Evolutionary conservation across 2,113 vertebrate genomes (phyloP).

Genomic region (Aythya baeri): DNA sequence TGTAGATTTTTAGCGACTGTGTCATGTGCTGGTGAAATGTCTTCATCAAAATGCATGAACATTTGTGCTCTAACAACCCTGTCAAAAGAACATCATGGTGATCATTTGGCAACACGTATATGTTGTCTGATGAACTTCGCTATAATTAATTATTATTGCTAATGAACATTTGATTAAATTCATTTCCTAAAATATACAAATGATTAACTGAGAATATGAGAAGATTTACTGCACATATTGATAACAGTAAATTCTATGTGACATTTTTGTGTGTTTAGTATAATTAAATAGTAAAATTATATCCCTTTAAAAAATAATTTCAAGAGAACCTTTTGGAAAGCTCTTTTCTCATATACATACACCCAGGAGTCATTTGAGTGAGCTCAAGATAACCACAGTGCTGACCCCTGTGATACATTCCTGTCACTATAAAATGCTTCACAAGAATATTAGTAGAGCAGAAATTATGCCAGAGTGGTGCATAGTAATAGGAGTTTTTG

Average conservation of each 20-base stretch:
- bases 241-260: slow-evolving; percentile 1
- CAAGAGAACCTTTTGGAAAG: background rate
- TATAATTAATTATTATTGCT: slow-evolving; percentile 75
- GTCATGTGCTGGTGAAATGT: slow-evolving; percentile 15
- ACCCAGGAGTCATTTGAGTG: slow-evolving; percentile 29
- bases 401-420: slow-evolving; percentile 6
- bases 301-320: slow-evolving; percentile 40
- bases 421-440: background rate
- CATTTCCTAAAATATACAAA: slow-evolving; percentile 75
- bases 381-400: background rate
- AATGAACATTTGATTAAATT: slow-evolving; percentile 79
- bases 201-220: slow-evolving; percentile 52
- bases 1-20: slow-evolving; percentile 57
- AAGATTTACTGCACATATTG: slow-evolving; percentile 8
- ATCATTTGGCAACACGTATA: slow-evolving; percentile 59
- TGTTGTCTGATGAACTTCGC: slow-evolving; percentile 71
- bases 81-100: slow-evolving; percentile 72
- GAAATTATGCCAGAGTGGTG: background rate
- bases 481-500: background rate
- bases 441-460: slow-evolving; percentile 24
- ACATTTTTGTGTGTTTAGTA: background rate
- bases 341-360: background rate
- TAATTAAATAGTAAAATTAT: background rate
- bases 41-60: slow-evolving; percentile 60
- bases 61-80: slow-evolving; percentile 72